Base-by-base conservation (phyloP, 2,113 vertebrate genomes). In the Megaceryle torquata region DNA sequence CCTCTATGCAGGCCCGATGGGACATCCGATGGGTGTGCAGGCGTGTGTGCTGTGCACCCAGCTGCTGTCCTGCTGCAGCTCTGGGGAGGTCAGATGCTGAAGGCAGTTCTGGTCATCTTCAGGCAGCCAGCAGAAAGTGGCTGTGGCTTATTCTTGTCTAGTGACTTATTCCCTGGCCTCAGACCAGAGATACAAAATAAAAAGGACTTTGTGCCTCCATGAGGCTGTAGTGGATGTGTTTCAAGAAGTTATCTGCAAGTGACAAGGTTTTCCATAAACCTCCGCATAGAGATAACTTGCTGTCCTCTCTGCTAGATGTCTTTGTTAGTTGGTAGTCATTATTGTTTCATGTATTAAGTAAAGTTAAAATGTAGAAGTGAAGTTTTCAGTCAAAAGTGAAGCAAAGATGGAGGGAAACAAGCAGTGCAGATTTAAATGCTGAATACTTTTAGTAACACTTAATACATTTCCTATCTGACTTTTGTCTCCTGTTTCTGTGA, bases 91-190 rank as follows among this genome's bases (percentile, higher is more conserved):
- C 91, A 54, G 53, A 22, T 25, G 24, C 44, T 84, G 68, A 89
- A 83, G 59, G 76, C 75, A 22, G 59, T 83, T 87, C 88, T 93
- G 77, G 92, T 96, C 71, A 67, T 98, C 98, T 95, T 94, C 95
- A 88, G 92, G 87, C 67, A 88, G 43, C 88, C 82, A 64, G 68
- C 57, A 88, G 76, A 91, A 96, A 97, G 84, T 13, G 31, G 41
- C 75, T 76, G 70, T 65, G 77, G 83, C 96, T 98, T 98, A 97
- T 98, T 98, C 98, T 97, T 88, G 96, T 96, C 84, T 75, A 70
- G 43, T 96, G 97, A 96, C 91, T 96, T 96, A 91, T 70, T 96
- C 95, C 94, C 46, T 92, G 89, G 82, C 89, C 29, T 3, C 88
- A 95, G 83, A 96, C 86, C 71, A 91, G 94, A 96, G 91, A 91